phyloP scores from a whole-genome alignment of 2,888 invertebrate species.

The Conops quadrifasciatus region DNA sequence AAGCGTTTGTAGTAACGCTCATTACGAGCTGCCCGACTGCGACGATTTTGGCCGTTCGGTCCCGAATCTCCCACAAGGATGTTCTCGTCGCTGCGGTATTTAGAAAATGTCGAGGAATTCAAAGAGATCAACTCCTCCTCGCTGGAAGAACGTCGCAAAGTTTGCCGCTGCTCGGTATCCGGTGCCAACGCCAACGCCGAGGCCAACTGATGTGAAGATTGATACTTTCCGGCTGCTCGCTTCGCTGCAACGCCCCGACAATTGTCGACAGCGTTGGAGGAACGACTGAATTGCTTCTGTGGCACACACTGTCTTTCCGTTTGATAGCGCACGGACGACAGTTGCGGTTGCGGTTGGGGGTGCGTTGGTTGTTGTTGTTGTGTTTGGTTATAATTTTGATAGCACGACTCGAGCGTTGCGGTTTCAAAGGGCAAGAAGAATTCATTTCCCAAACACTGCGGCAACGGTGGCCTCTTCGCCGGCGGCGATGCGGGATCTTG shows the following conservation, averaged over 20 bases:
- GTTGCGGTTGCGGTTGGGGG: constrained; percentile 41
- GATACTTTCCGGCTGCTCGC: constrained; percentile 46
- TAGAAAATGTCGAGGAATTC: constrained; percentile 74
- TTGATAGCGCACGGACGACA: constrained; percentile 35
- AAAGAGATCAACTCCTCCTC: constrained; percentile 69
- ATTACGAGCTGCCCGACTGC: constrained; percentile 78
- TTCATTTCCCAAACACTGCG: constrained; percentile 63
- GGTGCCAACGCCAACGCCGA: constrained; percentile 39
- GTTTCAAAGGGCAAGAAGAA: constrained; percentile 62
- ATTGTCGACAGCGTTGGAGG: constrained; percentile 59
- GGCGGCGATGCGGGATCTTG: constrained; percentile 49
- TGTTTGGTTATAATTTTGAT: constrained; percentile 47
- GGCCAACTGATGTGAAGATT: constrained; percentile 52
- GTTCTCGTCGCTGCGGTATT: constrained; percentile 76
- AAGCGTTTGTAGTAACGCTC: constrained; percentile 81
- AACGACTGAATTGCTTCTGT: constrained; percentile 47
- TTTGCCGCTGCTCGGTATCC: constrained; percentile 35
- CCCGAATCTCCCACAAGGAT: constrained; percentile 68
- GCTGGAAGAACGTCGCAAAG: constrained; percentile 50
- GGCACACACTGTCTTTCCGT: constrained; percentile 42
- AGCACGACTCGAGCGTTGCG: constrained; percentile 52
- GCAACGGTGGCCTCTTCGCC: constrained; percentile 32
- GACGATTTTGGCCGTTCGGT: constrained; percentile 69
- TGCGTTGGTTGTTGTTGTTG: constrained; percentile 42
- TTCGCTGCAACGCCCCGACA: constrained; percentile 42